phyloP scores from a whole-genome alignment of 2,113 vertebrate species.

The Takifugu bimaculatus region DNA sequence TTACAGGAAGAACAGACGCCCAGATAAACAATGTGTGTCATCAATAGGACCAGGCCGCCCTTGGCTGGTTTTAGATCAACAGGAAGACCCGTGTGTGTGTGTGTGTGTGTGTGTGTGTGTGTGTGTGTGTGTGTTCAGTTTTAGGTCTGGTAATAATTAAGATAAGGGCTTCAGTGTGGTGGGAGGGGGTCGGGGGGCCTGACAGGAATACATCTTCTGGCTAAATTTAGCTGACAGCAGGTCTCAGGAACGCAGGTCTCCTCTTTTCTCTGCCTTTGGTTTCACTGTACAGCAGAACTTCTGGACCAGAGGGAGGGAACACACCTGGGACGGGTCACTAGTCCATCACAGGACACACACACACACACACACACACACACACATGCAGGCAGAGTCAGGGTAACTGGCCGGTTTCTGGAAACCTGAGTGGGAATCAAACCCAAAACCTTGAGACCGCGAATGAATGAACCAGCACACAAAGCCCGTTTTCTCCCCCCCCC shows the following conservation, averaged over 20 bases:
- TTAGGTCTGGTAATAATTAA: slow-evolving; percentile 68
- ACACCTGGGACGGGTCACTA: no score
- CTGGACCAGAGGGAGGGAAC: no score
- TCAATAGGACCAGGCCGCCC: no score
- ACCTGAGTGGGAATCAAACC: slow-evolving; percentile 51
- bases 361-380: slow-evolving; percentile 74
- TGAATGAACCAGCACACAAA: no score
- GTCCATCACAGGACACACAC: slow-evolving; percentile 14
- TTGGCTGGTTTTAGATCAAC: no score
- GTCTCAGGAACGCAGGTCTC: slow-evolving; percentile 21
- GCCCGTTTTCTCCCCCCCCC: no score
- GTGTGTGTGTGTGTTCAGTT: slow-evolving; percentile 23
- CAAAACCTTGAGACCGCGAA: no score
- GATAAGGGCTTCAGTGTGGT: slow-evolving; percentile 54
- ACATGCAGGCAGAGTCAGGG: slow-evolving; percentile 57
- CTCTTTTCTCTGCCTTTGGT: no score
- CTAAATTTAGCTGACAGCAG: slow-evolving; percentile 60
- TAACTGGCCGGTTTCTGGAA: slow-evolving; percentile 76
- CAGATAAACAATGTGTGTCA: no score
- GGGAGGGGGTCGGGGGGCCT: slow-evolving; percentile 18
- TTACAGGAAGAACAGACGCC: no score
- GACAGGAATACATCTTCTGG: slow-evolving; percentile 42
- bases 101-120: slow-evolving; percentile 37
- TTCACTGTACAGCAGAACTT: no score
- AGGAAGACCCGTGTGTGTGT: slow-evolving; percentile 5